phyloP scores from a whole-genome alignment of 2,888 invertebrate species.

The Euclidia mi region DNA sequence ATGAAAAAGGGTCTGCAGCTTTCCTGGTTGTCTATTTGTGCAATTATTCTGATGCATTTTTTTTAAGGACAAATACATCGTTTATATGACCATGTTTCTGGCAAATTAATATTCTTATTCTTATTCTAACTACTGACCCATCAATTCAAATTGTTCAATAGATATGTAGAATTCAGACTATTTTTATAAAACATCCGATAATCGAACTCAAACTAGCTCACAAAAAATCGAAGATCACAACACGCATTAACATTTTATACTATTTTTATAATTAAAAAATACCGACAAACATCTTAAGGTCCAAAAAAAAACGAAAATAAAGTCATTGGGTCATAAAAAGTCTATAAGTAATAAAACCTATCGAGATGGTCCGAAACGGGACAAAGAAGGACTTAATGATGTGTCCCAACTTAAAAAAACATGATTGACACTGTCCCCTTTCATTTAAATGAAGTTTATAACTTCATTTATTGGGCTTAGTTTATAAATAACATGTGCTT shows the following conservation, averaged over 20 bases:
- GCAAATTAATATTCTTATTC: no score
- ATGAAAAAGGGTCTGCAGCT: no score
- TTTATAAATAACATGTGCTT: constrained; percentile 2
- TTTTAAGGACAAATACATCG: no score
- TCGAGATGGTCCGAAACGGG: not conserved
- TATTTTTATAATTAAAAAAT: not conserved
- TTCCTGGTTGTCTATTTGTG: no score
- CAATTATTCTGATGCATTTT: no score
- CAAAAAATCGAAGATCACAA: not conserved
- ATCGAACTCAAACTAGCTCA: no score
- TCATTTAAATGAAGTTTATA: constrained; percentile 17
- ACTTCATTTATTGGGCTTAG: constrained; percentile 15
- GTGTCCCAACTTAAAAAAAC: constrained; percentile 4
- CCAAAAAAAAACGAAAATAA: not conserved
- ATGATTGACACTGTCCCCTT: constrained; percentile 15
- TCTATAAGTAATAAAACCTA: not conserved
- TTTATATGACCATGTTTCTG: no score
- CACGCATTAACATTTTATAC: not conserved
- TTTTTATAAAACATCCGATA: no score
- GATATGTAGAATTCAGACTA: no score
- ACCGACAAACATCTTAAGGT: not conserved
- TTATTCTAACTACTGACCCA: no score
- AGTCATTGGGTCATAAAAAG: not conserved
- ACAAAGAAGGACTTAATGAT: not conserved
- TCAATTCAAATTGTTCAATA: no score